phyloP scores from a whole-genome alignment of 2,113 vertebrate genomes.

The Isichthys henryi region DNA sequence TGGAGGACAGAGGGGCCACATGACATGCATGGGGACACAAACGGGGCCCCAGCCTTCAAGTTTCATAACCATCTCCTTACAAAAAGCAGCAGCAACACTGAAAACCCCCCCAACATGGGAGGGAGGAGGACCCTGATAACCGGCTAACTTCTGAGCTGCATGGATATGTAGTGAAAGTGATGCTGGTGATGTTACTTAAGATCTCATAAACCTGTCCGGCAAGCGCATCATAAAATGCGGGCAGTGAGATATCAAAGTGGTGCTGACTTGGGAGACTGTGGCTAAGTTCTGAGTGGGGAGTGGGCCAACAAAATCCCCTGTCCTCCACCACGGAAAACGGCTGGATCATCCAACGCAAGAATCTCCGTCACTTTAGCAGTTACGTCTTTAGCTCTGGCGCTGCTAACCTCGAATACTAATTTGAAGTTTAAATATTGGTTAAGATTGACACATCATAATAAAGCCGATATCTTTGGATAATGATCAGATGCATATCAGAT shows the following conservation, averaged over 20 bases:
- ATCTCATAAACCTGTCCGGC: background rate
- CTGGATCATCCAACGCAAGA: background rate
- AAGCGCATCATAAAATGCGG: background rate
- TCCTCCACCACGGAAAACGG: background rate
- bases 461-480: background rate
- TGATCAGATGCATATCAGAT: background rate
- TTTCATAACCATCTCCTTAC: background rate
- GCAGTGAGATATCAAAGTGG: background rate
- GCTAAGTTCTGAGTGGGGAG: background rate
- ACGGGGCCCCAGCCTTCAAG: background rate
- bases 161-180: background rate
- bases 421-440: background rate
- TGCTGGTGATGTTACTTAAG: background rate
- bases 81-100: background rate
- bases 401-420: background rate
- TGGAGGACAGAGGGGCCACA: background rate
- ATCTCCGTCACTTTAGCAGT: background rate
- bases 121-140: background rate
- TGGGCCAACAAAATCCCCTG: background rate
- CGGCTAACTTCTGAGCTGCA: background rate
- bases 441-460: background rate
- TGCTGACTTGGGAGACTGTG: background rate
- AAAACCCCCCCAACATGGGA: background rate
- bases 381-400: background rate
- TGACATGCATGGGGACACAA: background rate